Evolutionary conservation across 2,888 invertebrate species (phyloP).

Genomic region (Hemithea aestivaria): DNA sequence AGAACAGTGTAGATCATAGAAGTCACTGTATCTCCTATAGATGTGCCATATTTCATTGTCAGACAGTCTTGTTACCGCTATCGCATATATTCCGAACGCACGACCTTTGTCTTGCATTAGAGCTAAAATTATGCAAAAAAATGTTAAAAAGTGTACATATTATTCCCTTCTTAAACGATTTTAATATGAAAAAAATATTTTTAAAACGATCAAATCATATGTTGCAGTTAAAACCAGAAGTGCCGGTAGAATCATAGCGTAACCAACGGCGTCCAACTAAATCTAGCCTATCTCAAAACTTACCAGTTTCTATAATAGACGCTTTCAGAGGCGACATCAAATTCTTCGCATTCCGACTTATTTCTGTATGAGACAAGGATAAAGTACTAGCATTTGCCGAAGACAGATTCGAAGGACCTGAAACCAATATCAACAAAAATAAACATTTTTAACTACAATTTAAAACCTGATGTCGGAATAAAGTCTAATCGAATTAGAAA

Average conservation of each 20-base stretch:
- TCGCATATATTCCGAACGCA: constrained; percentile 93
- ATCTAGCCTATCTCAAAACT: constrained; percentile 9
- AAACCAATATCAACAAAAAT: constrained; percentile 16
- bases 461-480: constrained; percentile 4
- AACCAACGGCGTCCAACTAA: too few species aligned
- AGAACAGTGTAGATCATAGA: constrained; percentile 91
- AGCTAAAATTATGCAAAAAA: constrained; percentile 64
- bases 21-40: constrained; percentile 95
- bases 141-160: too few species aligned
- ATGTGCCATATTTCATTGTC: constrained; percentile 93
- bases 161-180: too few species aligned
- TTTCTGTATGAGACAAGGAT: constrained; percentile 66
- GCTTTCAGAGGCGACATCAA: constrained; percentile 71
- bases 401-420: constrained; percentile 60
- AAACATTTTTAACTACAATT: background rate
- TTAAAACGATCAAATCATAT: too few species aligned
- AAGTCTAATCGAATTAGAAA: too few species aligned
- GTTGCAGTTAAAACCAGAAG: too few species aligned
- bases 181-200: too few species aligned
- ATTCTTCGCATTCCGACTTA: constrained; percentile 62
- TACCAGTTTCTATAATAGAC: constrained; percentile 83
- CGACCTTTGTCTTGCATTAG: constrained; percentile 90
- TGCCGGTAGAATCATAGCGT: too few species aligned
- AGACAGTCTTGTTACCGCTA: constrained; percentile 85
- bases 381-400: constrained; percentile 51